Evolutionary conservation across 2,888 invertebrate genomes (phyloP).

Genomic region (Acronicta alni): DNA sequence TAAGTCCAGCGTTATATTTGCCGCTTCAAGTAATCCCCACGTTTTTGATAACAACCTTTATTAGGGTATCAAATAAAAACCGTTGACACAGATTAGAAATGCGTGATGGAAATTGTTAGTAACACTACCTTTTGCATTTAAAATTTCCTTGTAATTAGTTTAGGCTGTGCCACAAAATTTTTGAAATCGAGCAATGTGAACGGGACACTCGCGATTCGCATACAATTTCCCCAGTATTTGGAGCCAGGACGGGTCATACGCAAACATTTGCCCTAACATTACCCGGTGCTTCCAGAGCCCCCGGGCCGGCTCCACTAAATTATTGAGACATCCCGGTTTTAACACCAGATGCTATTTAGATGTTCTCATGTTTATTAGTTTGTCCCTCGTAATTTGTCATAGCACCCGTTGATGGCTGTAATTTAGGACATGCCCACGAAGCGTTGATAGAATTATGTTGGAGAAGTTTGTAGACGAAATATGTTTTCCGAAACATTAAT

Average conservation of each 20-base stretch:
- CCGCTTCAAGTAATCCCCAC: constrained; percentile 43
- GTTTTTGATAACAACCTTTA: constrained; percentile 27
- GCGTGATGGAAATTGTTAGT: background rate
- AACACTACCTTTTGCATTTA: background rate
- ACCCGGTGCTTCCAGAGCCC: constrained; percentile 54
- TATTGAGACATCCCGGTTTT: constrained; percentile 75
- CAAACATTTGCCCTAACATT: constrained; percentile 76
- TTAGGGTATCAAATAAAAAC: constrained; percentile 12
- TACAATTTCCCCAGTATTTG: constrained; percentile 49
- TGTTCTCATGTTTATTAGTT: constrained; percentile 74
- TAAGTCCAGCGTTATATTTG: constrained; percentile 55
- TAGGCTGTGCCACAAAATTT: constrained; percentile 19
- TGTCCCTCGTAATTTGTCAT: constrained; percentile 80
- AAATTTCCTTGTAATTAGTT: constrained; percentile 4
- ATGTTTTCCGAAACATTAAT: constrained; percentile 50
- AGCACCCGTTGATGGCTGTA: constrained; percentile 76
- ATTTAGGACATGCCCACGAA: constrained; percentile 67
- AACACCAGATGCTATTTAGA: constrained; percentile 78
- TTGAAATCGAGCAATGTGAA: constrained; percentile 29
- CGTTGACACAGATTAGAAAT: constrained; percentile 11
- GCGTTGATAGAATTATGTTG: constrained; percentile 65
- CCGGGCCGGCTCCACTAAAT: constrained; percentile 61
- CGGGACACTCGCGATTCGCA: constrained; percentile 41
- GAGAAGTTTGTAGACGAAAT: constrained; percentile 56
- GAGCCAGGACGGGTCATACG: constrained; percentile 60